phyloP scores from a whole-genome alignment of 2,113 vertebrate species.

The Rhodinocichla rosea region DNA sequence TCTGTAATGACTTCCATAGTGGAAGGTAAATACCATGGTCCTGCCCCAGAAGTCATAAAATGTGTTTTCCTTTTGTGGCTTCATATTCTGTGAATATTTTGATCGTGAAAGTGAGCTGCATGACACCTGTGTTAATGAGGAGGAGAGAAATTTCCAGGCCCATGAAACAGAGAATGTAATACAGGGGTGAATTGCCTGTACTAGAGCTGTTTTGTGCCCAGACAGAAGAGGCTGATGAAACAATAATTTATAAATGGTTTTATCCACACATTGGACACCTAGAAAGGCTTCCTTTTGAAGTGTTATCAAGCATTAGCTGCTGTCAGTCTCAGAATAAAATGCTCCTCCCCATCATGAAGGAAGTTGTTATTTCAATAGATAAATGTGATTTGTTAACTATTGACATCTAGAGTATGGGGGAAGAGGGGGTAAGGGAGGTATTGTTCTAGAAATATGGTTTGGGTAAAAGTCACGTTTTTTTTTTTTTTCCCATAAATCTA shows the following conservation, averaged over 20 bases:
- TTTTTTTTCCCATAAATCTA: not conserved
- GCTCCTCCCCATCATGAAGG: not conserved
- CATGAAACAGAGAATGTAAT: not conserved
- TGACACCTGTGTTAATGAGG: not conserved
- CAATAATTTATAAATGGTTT: not conserved
- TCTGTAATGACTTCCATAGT: not conserved
- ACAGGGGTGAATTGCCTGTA: not conserved
- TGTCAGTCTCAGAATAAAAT: not conserved
- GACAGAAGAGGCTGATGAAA: not conserved
- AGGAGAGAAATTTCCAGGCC: not conserved
- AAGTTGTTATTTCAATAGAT: not conserved
- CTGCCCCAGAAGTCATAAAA: not conserved
- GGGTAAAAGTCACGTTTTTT: not conserved
- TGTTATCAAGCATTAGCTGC: not conserved
- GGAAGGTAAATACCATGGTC: not conserved
- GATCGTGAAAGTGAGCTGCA: not conserved
- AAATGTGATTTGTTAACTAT: not conserved
- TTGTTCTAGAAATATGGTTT: not conserved
- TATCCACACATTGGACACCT: not conserved
- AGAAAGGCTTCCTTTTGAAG: constrained; percentile 18
- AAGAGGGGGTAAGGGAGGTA: not conserved
- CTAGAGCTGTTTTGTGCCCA: not conserved
- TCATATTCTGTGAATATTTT: not conserved
- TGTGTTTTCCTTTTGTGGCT: not conserved
- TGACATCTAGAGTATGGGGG: not conserved